Evolutionary conservation across 1,140 invertebrate genomes (phyloP).

Genomic region (Temnothorax longispinosus): DNA sequence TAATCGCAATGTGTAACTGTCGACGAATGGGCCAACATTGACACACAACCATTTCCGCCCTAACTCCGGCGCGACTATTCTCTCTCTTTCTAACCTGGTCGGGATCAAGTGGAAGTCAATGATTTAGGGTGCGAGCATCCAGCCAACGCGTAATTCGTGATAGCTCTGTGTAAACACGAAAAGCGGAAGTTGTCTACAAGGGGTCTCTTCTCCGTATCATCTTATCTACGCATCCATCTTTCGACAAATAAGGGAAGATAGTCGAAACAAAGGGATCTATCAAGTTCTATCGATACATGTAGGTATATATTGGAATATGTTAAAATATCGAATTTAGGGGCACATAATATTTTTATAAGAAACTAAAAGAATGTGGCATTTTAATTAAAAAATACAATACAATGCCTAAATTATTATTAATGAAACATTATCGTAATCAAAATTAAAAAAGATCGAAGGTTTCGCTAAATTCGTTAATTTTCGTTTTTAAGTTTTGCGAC

Average conservation of each 20-base stretch:
- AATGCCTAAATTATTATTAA: background rate
- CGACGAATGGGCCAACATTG: slow-evolving; percentile 70
- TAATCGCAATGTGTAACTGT: slow-evolving; percentile 65
- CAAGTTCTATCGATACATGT: background rate
- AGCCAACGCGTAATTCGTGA: slow-evolving; percentile 37
- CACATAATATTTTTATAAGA: background rate
- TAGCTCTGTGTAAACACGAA: slow-evolving; percentile 46
- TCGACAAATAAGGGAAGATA: slow-evolving; percentile 24
- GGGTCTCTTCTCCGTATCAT: slow-evolving; percentile 10
- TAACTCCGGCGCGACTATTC: slow-evolving; percentile 18
- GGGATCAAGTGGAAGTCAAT: slow-evolving; percentile 57
- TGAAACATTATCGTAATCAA: background rate
- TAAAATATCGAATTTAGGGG: background rate
- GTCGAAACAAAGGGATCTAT: background rate
- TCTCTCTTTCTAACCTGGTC: background rate
- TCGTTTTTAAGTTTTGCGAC: background rate
- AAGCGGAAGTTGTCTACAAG: slow-evolving; percentile 30
- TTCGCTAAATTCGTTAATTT: background rate
- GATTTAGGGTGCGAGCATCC: slow-evolving; percentile 49
- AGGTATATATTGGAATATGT: background rate
- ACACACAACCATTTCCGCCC: slow-evolving; percentile 68
- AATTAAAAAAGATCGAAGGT: background rate
- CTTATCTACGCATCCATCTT: slow-evolving; percentile 33
- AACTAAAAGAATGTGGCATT: background rate
- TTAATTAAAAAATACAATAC: background rate